Conservation (phyloP, 1,140 invertebrate species). For the Ips typographus region DNA sequence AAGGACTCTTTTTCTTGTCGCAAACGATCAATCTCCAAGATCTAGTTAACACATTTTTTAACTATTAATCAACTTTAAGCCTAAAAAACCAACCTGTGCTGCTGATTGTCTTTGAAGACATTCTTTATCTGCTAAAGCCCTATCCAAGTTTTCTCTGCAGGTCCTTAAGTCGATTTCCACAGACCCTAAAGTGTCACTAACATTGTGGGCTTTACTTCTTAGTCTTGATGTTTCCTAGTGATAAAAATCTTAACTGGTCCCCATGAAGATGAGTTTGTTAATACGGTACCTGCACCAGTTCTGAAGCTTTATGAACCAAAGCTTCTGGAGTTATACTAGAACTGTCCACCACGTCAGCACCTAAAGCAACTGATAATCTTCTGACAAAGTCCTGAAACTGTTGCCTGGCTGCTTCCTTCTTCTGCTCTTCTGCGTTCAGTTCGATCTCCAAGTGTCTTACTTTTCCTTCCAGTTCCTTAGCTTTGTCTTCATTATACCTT, state of each 20-base stretch:
- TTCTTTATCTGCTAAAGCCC: conserved; percentile 66
- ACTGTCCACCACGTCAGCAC: conserved; percentile 65
- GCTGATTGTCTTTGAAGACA: conserved; percentile 68
- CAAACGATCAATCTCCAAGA: conserved; percentile 65
- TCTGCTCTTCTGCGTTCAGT: conserved; percentile 65
- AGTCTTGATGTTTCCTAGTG: conserved; percentile 58
- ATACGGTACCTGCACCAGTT: conserved; percentile 65
- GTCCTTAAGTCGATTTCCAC: conserved; percentile 66
- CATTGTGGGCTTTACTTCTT: conserved; percentile 56
- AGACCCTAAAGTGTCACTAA: conserved; percentile 62
- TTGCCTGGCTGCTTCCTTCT: conserved; percentile 64
- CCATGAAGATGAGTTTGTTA: not conserved
- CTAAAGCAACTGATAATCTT: conserved; percentile 66
- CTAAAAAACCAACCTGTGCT: conserved; percentile 53
- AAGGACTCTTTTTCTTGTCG: conserved; percentile 69
- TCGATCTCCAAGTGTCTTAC: conserved; percentile 69
- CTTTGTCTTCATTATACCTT: conserved; percentile 71
- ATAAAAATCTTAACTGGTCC: not conserved
- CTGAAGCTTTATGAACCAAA: conserved; percentile 69
- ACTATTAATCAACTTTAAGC: not conserved
- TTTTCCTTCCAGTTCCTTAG: conserved; percentile 74
- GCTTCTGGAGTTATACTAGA: conserved; percentile 63
- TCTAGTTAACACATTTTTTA: conserved; percentile 2
- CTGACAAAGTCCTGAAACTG: conserved; percentile 70
- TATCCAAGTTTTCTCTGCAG: conserved; percentile 65